These are phyloP conservation scores for Taxidea taxus DNA, from an alignment of 2,113 vertebrate species.

Conservation along the genomic window DNA sequence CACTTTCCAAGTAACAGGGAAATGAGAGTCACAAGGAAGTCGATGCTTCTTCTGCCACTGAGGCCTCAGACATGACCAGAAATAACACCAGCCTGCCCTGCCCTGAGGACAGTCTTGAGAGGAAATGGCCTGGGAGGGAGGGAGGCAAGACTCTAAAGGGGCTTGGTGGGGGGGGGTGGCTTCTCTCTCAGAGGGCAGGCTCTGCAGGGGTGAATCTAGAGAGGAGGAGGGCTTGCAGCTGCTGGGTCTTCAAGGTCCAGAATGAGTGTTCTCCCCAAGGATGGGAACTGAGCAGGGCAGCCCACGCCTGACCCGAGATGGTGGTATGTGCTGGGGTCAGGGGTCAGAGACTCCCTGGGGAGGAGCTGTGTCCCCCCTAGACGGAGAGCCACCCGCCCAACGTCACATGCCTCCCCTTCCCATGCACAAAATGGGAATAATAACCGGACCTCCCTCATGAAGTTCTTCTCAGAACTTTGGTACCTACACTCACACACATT, in stretches of 20 bases:
- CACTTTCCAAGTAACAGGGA: not conserved
- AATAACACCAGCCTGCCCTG: not conserved
- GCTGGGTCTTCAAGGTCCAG: not conserved
- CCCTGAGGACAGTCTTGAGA: not conserved
- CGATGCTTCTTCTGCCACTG: not conserved
- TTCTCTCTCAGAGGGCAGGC: not conserved
- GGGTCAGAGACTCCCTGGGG: not conserved
- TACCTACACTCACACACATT: too few species aligned
- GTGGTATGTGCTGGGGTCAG: not conserved
- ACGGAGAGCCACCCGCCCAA: not conserved
- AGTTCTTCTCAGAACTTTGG: not conserved
- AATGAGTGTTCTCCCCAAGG: not conserved
- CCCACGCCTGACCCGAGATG: not conserved
- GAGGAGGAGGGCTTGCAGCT: not conserved
- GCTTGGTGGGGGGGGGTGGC: too few species aligned
- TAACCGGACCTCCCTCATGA: not conserved
- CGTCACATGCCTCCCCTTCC: not conserved
- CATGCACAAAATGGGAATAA: not conserved
- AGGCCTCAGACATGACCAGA: not conserved
- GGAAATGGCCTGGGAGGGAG: too few species aligned
- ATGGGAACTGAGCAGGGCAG: not conserved
- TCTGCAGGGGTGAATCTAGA: not conserved
- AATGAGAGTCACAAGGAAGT: fast-evolving
- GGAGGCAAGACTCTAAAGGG: not conserved
- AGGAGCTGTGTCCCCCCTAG: not conserved